Percentiles rank a stretch among this genome's conserved stretches.
These are phyloP conservation scores for Vultur gryphus DNA, from an alignment of 2,797 vertebrate species.

Conservation along the genomic window DNA sequence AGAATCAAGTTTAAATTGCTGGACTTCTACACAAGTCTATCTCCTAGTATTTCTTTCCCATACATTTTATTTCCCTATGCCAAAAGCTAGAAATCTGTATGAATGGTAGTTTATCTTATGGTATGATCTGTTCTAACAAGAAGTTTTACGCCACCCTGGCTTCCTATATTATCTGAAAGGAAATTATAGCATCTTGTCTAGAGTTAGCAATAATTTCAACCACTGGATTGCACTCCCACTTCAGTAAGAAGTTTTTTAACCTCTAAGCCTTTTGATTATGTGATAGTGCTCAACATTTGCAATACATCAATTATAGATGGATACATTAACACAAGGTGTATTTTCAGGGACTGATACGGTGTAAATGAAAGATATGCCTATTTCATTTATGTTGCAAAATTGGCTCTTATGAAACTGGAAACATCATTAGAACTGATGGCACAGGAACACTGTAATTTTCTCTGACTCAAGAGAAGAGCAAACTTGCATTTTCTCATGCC, in stretches of 20 bases:
- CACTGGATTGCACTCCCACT: background rate
- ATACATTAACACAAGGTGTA: background rate
- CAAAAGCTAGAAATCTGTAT: background rate
- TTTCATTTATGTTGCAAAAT: conserved; percentile 45
- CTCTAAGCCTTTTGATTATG: conserved; percentile 31
- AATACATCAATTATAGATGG: conserved; percentile 8
- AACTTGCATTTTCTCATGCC: conserved; percentile 32
- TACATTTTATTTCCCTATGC: background rate
- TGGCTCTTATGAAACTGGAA: conserved; percentile 26
- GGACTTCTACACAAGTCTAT: background rate
- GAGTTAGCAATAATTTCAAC: background rate
- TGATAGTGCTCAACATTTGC: background rate
- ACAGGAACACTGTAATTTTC: conserved; percentile 22
- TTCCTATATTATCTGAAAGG: conserved; percentile 16
- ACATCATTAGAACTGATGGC: conserved; percentile 39
- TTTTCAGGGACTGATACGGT: background rate
- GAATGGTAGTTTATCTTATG: background rate
- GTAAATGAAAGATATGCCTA: conserved; percentile 21
- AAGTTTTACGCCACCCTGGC: background rate
- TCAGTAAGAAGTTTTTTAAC: conserved; percentile 37
- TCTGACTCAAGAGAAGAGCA: conserved; percentile 29
- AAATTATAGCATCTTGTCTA: conserved; percentile 2
- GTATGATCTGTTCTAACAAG: background rate
- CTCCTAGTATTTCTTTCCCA: background rate
- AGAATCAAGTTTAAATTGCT: background rate